These are phyloP conservation scores for Synergus gifuensis DNA, from an alignment of 2,888 invertebrate species.

Conservation along the genomic window DNA sequence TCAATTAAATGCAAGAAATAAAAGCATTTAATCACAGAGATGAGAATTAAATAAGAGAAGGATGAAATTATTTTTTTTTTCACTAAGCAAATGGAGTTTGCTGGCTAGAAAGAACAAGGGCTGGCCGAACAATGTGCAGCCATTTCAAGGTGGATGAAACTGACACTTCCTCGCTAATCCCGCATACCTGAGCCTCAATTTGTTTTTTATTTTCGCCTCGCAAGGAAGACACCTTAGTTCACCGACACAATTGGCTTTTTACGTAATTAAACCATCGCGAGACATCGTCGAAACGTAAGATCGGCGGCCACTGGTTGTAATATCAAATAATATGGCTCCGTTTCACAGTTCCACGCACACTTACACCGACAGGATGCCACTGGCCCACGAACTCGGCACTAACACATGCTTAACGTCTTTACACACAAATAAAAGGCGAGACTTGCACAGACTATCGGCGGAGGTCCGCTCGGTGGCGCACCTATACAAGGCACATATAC, in stretches of 20 bases:
- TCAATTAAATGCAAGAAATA: constrained; percentile 14
- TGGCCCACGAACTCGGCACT: constrained; percentile 49
- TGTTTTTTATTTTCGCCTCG: constrained; percentile 48
- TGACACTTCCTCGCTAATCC: constrained; percentile 66
- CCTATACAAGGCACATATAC: background rate
- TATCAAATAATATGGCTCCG: constrained; percentile 71
- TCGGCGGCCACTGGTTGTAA: constrained; percentile 59
- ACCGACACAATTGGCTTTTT: background rate
- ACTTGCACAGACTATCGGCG: constrained; percentile 22
- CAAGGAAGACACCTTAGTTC: constrained; percentile 35
- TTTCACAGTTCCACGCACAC: constrained; percentile 65
- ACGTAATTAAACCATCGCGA: constrained; percentile 16
- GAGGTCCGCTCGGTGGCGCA: constrained; percentile 11
- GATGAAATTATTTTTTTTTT: constrained; percentile 61
- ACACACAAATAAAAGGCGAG: constrained; percentile 38
- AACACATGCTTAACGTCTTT: constrained; percentile 35
- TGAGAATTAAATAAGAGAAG: constrained; percentile 41
- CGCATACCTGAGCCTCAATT: constrained; percentile 50
- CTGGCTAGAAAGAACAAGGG: constrained; percentile 53
- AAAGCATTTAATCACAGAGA: background rate
- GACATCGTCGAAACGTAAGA: constrained; percentile 46
- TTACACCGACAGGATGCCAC: constrained; percentile 39
- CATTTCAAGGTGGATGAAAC: constrained; percentile 66
- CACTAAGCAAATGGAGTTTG: constrained; percentile 52
- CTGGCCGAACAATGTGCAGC: constrained; percentile 64